Evolutionary conservation across 2,113 vertebrate genomes (phyloP), one percentile per base, ranked within the genome.

Genomic region (Oenanthe melanoleuca): DNA sequence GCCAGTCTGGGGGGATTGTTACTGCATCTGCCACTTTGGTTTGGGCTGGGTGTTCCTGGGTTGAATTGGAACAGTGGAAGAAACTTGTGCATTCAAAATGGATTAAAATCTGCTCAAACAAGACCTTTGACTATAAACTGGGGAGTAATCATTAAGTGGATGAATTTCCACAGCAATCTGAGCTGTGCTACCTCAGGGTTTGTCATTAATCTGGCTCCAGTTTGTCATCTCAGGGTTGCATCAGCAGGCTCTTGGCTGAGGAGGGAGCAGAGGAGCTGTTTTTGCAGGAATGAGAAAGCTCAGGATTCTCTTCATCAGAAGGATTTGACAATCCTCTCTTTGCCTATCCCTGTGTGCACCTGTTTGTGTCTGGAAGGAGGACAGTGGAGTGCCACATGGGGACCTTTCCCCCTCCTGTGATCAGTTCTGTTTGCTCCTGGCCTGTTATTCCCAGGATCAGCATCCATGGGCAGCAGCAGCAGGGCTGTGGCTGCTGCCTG

Each of bases 331-430:
- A 1, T 11, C 23, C 18, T 31, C 25, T 49, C 56, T 12, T 61
- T 61, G 28, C 5, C 53, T 6, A 19, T 28, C 14, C 57, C 59
- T 7, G 33, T 5, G 42, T 60, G 38, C 19, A 38, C 23, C 38
- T 47, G 16, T 18, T 21, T 8, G 3, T 38, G 23, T 15, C 20
- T 2, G 2, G 28, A 23, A 8, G 3, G 24, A 70, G 42, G n/a
- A 11, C 3, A 31, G 31, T 0, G 0, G 4, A 26, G 44, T 26
- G 53, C 59, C 38, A 9, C 25, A 2, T 17, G 10, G 14, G 14
- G 12, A 4, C 14, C 19, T 38, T 40, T 44, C 23, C 26, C 18
- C 49, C 53, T 50, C n/a, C 28, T 42, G 7, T 2, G 24, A 1
- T 15, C 25, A 31, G 14, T 8, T 61, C 19, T 52, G 14, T 45